Conservation (phyloP, 2,888 invertebrate genomes). For the Steinernema hermaphroditum region DNA sequence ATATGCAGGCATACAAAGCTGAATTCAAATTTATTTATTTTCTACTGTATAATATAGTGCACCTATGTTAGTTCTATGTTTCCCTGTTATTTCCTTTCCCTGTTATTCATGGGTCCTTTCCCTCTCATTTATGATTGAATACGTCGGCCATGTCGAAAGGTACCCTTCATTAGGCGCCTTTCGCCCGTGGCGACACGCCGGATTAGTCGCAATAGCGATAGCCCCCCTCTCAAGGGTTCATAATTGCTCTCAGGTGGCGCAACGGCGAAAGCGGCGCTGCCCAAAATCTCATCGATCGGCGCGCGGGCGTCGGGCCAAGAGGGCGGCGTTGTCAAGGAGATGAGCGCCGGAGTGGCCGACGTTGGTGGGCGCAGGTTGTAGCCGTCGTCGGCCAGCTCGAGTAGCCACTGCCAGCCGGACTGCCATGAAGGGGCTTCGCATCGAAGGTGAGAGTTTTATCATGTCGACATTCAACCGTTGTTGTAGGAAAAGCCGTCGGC, state of each 20-base stretch:
- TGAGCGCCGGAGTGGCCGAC: neutral
- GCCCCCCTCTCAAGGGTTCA: neutral
- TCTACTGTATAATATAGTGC: too few species aligned
- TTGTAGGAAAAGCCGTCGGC: slow-evolving; percentile 7
- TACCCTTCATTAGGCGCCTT: too few species aligned
- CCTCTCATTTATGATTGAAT: too few species aligned
- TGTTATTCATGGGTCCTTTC: too few species aligned
- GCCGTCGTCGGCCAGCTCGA: neutral
- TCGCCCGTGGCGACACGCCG: too few species aligned
- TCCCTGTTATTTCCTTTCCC: too few species aligned
- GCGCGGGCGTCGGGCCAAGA: too few species aligned
- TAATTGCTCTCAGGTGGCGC: slow-evolving; percentile 5
- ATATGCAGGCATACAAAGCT: too few species aligned
- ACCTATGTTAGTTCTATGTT: too few species aligned
- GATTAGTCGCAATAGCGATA: too few species aligned
- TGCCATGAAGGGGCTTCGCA: slow-evolving; percentile 19
- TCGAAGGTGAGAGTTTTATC: slow-evolving; percentile 16
- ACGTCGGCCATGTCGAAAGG: too few species aligned
- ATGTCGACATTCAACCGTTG: neutral
- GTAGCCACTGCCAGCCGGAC: slow-evolving; percentile 3
- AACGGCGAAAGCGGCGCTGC: neutral
- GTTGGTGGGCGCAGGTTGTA: neutral
- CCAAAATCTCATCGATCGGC: neutral
- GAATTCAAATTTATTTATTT: too few species aligned
- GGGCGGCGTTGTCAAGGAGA: slow-evolving; percentile 2